These are phyloP conservation scores for Diaperis boleti DNA, from an alignment of 2,888 invertebrate genomes.

Conservation along the genomic window DNA sequence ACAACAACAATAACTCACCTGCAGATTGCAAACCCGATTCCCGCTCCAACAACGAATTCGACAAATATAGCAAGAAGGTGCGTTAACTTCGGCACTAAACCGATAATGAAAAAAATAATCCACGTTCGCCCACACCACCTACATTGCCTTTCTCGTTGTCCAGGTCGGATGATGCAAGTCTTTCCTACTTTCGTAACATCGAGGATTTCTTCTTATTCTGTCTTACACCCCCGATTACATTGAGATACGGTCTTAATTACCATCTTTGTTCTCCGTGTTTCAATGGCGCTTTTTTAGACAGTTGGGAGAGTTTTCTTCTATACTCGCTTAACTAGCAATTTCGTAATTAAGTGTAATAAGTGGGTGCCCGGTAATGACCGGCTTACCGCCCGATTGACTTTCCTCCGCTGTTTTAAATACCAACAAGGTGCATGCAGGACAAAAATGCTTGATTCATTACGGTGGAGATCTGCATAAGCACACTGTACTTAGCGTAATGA, in stretches of 20 bases:
- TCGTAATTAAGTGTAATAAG: conserved; percentile 26
- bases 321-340: conserved; percentile 9
- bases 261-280: conserved; percentile 4
- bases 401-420: conserved; percentile 7
- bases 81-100: not conserved
- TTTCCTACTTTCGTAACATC: not conserved
- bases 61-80: conserved; percentile 18
- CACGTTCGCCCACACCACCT: conserved; percentile 20
- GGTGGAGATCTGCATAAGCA: too few relatives aligned
- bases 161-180: conserved; percentile 10
- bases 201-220: not conserved
- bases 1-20: conserved; percentile 6
- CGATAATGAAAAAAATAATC: conserved; percentile 3
- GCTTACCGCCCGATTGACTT: conserved; percentile 15
- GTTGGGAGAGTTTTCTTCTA: conserved; percentile 5
- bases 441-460: too few relatives aligned
- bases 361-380: conserved; percentile 16
- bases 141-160: conserved; percentile 22
- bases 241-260: conserved; percentile 7
- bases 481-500: too few relatives aligned
- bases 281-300: not conserved
- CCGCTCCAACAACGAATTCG: conserved; percentile 7
- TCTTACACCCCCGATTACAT: not conserved
- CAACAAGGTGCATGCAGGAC: too few relatives aligned
- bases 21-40: conserved; percentile 11